Conservation (phyloP, 2,888 invertebrate species). For the Xanthorhoe spadicearia region DNA sequence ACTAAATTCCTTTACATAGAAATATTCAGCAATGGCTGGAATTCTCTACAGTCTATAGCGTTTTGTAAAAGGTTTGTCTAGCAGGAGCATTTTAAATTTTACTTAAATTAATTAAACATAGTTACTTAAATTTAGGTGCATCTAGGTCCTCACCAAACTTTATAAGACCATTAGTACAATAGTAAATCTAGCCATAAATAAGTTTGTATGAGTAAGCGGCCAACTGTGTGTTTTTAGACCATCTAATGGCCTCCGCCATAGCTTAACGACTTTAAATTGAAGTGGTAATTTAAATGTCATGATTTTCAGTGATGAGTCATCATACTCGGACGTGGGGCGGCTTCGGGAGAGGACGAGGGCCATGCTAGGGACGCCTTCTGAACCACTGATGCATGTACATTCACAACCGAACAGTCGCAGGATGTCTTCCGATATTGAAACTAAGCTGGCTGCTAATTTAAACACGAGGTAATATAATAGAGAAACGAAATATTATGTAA, state of each 20-base stretch:
- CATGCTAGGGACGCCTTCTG: conserved; percentile 66
- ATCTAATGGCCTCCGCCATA: too few species aligned
- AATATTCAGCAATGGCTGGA: conserved; percentile 1
- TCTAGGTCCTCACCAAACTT: too few species aligned
- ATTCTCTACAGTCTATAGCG: neutral
- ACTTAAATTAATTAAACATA: too few species aligned
- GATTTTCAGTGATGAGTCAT: conserved; percentile 71
- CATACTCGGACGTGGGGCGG: conserved; percentile 73
- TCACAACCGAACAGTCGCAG: conserved; percentile 75
- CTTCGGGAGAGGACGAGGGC: conserved; percentile 75
- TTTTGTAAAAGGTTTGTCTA: neutral
- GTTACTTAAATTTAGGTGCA: too few species aligned
- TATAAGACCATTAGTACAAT: too few species aligned
- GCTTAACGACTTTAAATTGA: neutral
- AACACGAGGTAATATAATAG: conserved; percentile 66
- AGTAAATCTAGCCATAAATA: too few species aligned
- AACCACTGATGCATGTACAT: conserved; percentile 64
- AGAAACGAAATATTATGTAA: too few species aligned
- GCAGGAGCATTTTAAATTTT: too few species aligned
- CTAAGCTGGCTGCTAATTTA: conserved; percentile 75
- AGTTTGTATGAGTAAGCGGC: too few species aligned
- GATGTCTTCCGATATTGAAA: conserved; percentile 73
- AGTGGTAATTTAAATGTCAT: neutral
- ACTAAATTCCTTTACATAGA: conserved; percentile 18
- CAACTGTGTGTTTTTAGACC: too few species aligned